Evolutionary conservation across 2,797 vertebrate genomes (phyloP), one percentile per base, ranked within the genome.

Genomic region (Danionella dracula): DNA sequence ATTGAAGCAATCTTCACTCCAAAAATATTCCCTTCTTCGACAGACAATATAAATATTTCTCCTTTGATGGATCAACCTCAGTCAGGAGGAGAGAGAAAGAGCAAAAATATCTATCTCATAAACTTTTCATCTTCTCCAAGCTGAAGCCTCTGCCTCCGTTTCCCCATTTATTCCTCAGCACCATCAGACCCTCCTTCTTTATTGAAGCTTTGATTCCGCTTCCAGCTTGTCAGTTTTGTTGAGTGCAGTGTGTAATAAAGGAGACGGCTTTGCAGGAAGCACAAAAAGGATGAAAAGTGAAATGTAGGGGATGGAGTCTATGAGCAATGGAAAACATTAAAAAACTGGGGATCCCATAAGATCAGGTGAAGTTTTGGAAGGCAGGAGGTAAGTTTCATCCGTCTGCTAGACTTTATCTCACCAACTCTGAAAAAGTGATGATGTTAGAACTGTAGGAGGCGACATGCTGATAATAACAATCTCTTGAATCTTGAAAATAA

Each of bases 131-230:
- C 83, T 55, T 65, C 32, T 55, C 62, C 85, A 78, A 81, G 81
- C 74, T 29, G 79, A 85, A 83, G 83, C 75, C 34, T 79, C 82
- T 81, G 8, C 61, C 45, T 46, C 66, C 9, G 32, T 49, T 72
- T 67, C 81, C 72, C 78, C 81, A 63, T 80, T 80, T 74, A 77
- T 80, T 80, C 79, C 83, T 88, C 86, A 86, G 77, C 81, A 82
- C 82, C 80, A 70, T 79, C 75, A 82, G 83, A 76, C 51, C 78
- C 78, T 64, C n/a, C 76, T 66, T 68, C 81, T 84, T 89, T 88
- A 88, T 84, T 87, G 80, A 86, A 85, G 84, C 81, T 86, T 83
- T 83, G 82, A 87, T 87, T 84, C 78, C 77, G 82, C 83, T 82
- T 79, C 78, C 68, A 78, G 84, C 77, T 78, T 86, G 86, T 87